Base-by-base conservation (phyloP, 2,113 vertebrate genomes). In the Chrysochloris asiatica region DNA sequence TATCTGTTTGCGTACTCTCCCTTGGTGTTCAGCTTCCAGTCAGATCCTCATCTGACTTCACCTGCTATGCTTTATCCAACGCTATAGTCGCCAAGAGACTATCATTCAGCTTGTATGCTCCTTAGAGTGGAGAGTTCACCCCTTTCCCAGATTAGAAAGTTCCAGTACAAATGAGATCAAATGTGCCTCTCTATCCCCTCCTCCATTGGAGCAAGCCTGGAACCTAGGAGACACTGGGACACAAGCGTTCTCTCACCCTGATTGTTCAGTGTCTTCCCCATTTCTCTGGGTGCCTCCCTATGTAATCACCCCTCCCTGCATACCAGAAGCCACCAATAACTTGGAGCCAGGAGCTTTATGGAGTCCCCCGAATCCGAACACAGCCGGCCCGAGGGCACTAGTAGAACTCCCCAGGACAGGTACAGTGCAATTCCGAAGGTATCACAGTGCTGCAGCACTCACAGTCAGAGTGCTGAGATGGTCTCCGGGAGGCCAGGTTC, bases 1-100 rank as follows among this genome's bases (percentile, higher is more conserved):
- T 41, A 33, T 0, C 28, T 0, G 43, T 12, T 6, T 2, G 47
- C 3, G n/a, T 9, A 1, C 26, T 52, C 38, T 8, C 19, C 82
- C 36, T 19, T 8, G 11, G 2, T 0, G 0, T 30, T 33, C 16
- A 5, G n/a, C n/a, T n/a, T n/a, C 6, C 47, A 6, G 1, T 61
- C 54, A 28, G 12, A 50, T 24, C 22, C 52, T 16, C 16, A 16
- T n/a, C 47, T 3, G 7, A 8, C 56, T 19, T 3, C 21, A 2
- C 38, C 21, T 9, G 33, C 67, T 9, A 12, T 3, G 14, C 77
- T 48, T 56, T 8, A 0, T n/a, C 56, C 28, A 33, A 13, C 0
- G 26, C 13, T 14, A 38, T n/a, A 67, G 82, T 50, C 36, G 8
- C 67, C 88, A 33, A 52, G 38, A 76, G 50, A 19, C 72, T 52